Percentiles rank a stretch among this genome's conserved stretches.
These are phyloP conservation scores for Apodemus agrarius DNA, from an alignment of 2,797 vertebrate species.

Conservation along the genomic window DNA sequence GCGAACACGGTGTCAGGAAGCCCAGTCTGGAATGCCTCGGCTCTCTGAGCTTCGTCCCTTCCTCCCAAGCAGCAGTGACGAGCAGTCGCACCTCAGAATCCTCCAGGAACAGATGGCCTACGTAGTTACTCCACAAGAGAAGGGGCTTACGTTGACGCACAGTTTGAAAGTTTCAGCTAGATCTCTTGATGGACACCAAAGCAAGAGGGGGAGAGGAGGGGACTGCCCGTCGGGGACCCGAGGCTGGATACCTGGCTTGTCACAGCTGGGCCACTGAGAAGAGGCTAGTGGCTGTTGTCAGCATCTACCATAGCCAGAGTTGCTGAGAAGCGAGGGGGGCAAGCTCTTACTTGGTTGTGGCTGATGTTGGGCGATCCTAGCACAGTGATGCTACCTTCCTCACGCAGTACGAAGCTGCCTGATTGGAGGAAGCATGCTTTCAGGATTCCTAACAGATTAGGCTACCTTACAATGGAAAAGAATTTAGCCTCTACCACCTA, in stretches of 20 bases:
- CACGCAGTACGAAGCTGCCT: neutral
- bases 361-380: neutral
- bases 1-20: neutral
- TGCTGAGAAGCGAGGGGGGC: neutral
- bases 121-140: neutral
- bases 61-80: neutral
- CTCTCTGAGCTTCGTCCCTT: neutral
- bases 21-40: neutral
- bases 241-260: neutral
- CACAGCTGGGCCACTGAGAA: neutral
- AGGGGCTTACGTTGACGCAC: neutral
- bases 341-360: neutral
- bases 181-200: neutral
- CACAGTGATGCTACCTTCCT: neutral
- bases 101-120: no score
- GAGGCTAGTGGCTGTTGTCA: neutral
- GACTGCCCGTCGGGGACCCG: neutral
- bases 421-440: neutral
- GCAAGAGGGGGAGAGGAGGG: neutral
- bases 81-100: neutral
- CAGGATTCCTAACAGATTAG: neutral
- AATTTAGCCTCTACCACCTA: neutral
- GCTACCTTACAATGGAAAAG: neutral
- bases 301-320: neutral
- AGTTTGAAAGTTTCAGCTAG: neutral